Evolutionary conservation across 2,797 vertebrate genomes (phyloP), one percentile per base, ranked within the genome.

Genomic region (Neosilurus hyrtlii): DNA sequence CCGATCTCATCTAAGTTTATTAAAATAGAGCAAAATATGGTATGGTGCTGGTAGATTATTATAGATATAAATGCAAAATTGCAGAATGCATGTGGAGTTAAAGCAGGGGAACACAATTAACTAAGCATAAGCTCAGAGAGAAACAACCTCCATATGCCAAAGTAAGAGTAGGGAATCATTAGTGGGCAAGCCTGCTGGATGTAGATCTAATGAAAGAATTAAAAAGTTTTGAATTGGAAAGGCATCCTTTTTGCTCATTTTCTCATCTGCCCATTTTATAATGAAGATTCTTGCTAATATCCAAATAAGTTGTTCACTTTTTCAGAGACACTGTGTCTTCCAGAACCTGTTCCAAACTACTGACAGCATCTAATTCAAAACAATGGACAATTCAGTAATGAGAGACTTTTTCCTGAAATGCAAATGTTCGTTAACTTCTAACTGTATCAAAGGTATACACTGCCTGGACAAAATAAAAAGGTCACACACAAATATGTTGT

Each of bases 41-140:
- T 52, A 78, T n/a, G n/a, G 62, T 52, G 18, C 15, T 14, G 35
- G 54, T 61, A 30, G 24, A 37, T 70, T 51, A 22, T 16, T 63
- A 62, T 73, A 24, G 15, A 56, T 56, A 79, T 79, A 56, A 83
- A 72, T 66, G 3, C 52, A 59, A 59, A 83, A 71, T 62, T 22
- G 52, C 12, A 59, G 14, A 72, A 62, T 78, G 56, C 54, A 61
- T 24, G 56, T 56, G 15, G 37, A 22, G 20, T 73, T 30, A 35
- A 18, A 63, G n/a, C 9, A 62, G 7, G 49, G 49, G 16, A 24
- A 24, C n/a, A 43, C 4, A 35, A 52, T 52, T 52, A 35, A 35
- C 78, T 63, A 26, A 71, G 20, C n/a, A 24, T 1, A 20, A 35
- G 49, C 57, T 63, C 37, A 15, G 3, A 62, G 15, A 73, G 18